phyloP scores from a whole-genome alignment of 2,888 invertebrate genomes.

The Diaprepes abbreviatus region DNA sequence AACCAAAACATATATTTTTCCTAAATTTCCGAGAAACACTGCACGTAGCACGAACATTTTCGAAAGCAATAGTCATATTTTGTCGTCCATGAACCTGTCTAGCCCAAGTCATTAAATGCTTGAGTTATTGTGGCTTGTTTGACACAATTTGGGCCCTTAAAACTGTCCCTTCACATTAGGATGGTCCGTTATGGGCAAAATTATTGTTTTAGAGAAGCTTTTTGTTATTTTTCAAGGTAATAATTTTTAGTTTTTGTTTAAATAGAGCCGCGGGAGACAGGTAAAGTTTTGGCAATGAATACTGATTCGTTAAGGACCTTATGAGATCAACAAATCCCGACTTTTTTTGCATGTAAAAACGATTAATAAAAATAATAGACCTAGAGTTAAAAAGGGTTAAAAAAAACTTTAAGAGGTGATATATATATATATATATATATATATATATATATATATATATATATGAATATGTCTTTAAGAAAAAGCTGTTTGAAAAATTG shows the following conservation, averaged over 20 bases:
- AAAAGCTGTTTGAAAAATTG: too few relatives aligned
- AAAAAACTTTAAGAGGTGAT: too few relatives aligned
- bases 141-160: conserved; percentile 63
- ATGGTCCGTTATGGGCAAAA: conserved; percentile 53
- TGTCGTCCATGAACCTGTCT: conserved; percentile 56
- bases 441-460: too few relatives aligned
- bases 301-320: too few relatives aligned
- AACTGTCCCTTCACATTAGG: conserved; percentile 51
- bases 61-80: conserved; percentile 50
- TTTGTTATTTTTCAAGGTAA: conserved; percentile 33
- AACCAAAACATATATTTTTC: conserved; percentile 22
- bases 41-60: conserved; percentile 28
- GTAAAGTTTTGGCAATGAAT: neutral
- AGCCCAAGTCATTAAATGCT: conserved; percentile 59
- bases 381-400: too few relatives aligned
- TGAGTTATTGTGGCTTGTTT: conserved; percentile 65
- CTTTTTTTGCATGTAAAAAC: too few relatives aligned
- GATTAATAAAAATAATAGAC: too few relatives aligned
- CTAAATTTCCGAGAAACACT: conserved; percentile 39
- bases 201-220: conserved; percentile 57
- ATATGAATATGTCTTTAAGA: too few relatives aligned
- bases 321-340: too few relatives aligned
- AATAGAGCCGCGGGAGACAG: neutral
- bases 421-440: too few relatives aligned
- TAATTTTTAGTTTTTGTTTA: conserved; percentile 11